These are phyloP conservation scores for Lampris megalopsis DNA, from an alignment of 2,113 vertebrate species.

Conservation along the genomic window DNA sequence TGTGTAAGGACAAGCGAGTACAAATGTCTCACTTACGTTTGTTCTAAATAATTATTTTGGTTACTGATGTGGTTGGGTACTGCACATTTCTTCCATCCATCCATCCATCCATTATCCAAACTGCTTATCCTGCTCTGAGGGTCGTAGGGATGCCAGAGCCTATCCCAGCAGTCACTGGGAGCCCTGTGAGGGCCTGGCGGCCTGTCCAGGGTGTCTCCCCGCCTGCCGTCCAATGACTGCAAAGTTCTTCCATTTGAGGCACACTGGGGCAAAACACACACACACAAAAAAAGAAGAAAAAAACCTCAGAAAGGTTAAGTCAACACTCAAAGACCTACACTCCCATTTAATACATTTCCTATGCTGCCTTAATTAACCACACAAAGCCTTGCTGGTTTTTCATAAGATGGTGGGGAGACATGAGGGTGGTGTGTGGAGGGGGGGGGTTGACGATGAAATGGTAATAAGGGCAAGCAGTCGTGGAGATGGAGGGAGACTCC, in stretches of 20 bases:
- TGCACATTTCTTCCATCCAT: constrained; percentile 40
- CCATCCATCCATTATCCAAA: no score
- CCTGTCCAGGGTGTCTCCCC: no score
- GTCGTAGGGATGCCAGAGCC: no score
- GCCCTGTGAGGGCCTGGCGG: no score
- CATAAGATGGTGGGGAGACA: constrained; percentile 90
- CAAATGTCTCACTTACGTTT: constrained; percentile 45
- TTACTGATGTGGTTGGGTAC: constrained; percentile 63
- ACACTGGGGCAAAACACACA: constrained; percentile 71
- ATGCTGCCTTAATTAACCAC: constrained; percentile 99
- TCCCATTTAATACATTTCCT: constrained; percentile 99
- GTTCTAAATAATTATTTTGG: constrained; percentile 44
- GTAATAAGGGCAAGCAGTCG: constrained; percentile 91
- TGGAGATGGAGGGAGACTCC: constrained; percentile 72
- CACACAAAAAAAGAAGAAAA: constrained; percentile 63
- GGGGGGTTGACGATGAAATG: constrained; percentile 87
- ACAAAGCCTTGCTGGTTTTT: constrained; percentile 97
- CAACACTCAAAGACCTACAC: constrained; percentile 95
- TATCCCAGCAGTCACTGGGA: no score
- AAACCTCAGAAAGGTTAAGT: constrained; percentile 95
- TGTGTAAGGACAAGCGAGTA: constrained; percentile 42
- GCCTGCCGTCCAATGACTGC: no score
- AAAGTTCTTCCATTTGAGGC: constrained; percentile 62
- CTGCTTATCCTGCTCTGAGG: no score
- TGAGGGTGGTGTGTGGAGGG: no score